A percentile compares a stretch with the other conserved stretches of the same genome.
Conservation (phyloP, 2,888 invertebrate species). For the Scaptomyza parva region DNA sequence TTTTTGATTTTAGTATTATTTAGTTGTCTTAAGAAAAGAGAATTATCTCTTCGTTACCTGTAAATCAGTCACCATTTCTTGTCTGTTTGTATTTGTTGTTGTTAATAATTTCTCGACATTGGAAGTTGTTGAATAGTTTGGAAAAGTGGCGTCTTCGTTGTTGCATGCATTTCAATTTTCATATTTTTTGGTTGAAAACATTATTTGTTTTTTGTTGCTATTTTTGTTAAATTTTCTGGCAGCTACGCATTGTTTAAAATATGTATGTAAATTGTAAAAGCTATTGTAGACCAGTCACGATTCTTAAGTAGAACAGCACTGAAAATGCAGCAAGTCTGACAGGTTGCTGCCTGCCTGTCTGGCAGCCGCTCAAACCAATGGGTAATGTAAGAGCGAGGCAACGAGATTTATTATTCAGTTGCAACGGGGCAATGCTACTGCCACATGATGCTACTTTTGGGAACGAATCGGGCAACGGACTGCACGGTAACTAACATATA, state of each 20-base stretch:
- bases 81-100: constrained; percentile 22
- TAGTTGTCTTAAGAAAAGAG: background rate
- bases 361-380: constrained; percentile 10
- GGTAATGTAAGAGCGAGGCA: constrained; percentile 1
- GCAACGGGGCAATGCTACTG: constrained; percentile 21
- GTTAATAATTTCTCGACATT: constrained; percentile 61
- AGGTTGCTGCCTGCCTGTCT: constrained; percentile 30
- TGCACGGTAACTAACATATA: constrained; percentile 17
- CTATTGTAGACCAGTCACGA: constrained; percentile 62
- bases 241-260: constrained; percentile 59
- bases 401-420: constrained; percentile 67
- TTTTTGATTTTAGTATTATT: background rate
- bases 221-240: constrained; percentile 50
- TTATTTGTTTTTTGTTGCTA: constrained; percentile 32
- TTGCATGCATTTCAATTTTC: constrained; percentile 59
- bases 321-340: constrained; percentile 52
- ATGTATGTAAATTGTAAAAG: constrained; percentile 65
- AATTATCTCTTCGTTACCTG: background rate
- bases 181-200: constrained; percentile 32
- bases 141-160: constrained; percentile 48
- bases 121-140: constrained; percentile 49
- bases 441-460: constrained; percentile 49
- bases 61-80: background rate
- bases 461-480: constrained; percentile 5
- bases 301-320: constrained; percentile 62